Base-by-base conservation (phyloP, 2,113 vertebrate genomes). In the Eonycteris spelaea region DNA sequence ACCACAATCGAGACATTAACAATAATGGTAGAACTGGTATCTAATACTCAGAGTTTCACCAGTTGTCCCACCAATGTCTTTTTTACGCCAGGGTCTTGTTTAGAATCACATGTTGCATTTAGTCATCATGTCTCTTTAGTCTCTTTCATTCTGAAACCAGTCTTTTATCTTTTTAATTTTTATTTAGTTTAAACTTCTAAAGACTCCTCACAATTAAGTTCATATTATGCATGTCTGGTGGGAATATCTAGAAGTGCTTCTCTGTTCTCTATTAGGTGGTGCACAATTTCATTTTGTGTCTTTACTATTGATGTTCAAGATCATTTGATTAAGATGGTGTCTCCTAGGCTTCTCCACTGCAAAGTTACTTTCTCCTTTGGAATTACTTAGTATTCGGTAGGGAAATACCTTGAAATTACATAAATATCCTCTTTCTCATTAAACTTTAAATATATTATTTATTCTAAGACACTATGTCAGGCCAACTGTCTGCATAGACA, bases 361-460 rank as follows among this genome's bases (percentile, higher is more conserved):
- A 79, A 86, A 92, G 14, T 88, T 55, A 63, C 24, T 70, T 68
- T 95, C n/a, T 78, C 15, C 35, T 93, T 90, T 85, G 73, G 59
- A 51, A 35, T 70, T 92, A 70, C 43, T 94, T 84, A 68, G 59
- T 84, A 70, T 93, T 88, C 84, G 53, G n/a, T n/a, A 71, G 33
- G 30, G 71, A 45, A 35, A 7, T 22, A 79, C 18, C 22, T 55
- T 59, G 24, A 94, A 80, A 83, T 67, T 80, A 68, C 51, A 18
- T 75, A 57, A 88, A 70, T 82, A 59, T 59, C 21, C 24, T 65
- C 4, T 82, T 91, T 28, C 15, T 74, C 16, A 48, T 71, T 67
- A 92, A 33, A 35, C 43, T 80, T 91, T 61, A 78, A 45, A 61
- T 78, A n/a, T 92, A 51, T 86, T 40, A 57, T 80, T 89, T 71